These are phyloP conservation scores for Alloscopus bannaensis DNA, from an alignment of 2,888 invertebrate species.

Conservation along the genomic window DNA sequence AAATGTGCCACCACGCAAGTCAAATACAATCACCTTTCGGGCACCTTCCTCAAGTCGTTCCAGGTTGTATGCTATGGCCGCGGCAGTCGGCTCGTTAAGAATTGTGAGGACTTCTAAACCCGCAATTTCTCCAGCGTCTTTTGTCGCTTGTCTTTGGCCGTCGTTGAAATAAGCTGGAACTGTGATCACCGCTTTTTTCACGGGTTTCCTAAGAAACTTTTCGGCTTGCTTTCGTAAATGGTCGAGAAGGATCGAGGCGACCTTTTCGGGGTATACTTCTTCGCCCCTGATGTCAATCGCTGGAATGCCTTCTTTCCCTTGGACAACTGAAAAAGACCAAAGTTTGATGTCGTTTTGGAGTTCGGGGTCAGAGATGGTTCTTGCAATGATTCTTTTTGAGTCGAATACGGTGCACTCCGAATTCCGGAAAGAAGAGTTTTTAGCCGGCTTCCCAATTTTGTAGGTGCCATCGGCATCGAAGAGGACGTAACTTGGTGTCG, in stretches of 20 bases:
- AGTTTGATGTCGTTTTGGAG: not conserved
- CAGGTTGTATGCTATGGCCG: conserved; percentile 17
- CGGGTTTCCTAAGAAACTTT: conserved; percentile 75
- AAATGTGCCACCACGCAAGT: conserved; percentile 69
- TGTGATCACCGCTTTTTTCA: conserved; percentile 86
- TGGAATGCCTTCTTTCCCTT: conserved; percentile 80
- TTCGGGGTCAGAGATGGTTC: not conserved
- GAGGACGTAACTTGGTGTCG: not conserved
- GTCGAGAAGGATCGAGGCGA: not conserved
- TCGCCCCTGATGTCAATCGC: not conserved
- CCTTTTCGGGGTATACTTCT: not conserved
- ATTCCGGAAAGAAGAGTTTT: not conserved
- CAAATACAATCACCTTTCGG: conserved; percentile 56
- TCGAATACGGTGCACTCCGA: not conserved
- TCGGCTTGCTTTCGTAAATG: not conserved
- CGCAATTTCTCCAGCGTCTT: conserved; percentile 89
- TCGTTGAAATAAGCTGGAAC: conserved; percentile 88
- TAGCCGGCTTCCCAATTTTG: not conserved
- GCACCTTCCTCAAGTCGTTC: not conserved
- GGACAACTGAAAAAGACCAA: conserved; percentile 25
- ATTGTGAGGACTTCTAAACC: conserved; percentile 91
- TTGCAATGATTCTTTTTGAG: not conserved
- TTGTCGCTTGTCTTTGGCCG: conserved; percentile 82
- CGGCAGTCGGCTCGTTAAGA: conserved; percentile 85
- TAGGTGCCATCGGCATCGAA: not conserved